Evolutionary conservation across 2,113 vertebrate genomes (phyloP).

Genomic region (Corythornis madagascariensis): DNA sequence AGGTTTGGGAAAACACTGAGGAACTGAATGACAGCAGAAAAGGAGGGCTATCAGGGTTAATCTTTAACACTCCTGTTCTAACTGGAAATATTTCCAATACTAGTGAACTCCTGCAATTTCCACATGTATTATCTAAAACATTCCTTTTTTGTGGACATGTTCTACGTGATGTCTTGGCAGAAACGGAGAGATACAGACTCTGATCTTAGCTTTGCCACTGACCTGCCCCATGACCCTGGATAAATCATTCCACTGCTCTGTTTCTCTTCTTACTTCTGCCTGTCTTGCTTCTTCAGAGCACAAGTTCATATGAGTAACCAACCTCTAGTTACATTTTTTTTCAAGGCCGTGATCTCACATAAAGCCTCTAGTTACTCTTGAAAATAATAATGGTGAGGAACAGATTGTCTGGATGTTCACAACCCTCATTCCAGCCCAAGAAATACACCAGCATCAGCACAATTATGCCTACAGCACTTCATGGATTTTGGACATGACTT

Average conservation of each 20-base stretch:
- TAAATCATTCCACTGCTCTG: constrained; percentile 56
- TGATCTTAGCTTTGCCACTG: constrained; percentile 2
- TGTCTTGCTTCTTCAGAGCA: constrained; percentile 1
- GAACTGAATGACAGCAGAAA: constrained; percentile 31
- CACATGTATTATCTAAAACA: constrained; percentile 17
- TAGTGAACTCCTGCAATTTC: constrained; percentile 16
- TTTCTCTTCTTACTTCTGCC: constrained; percentile 24
- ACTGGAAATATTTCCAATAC: constrained; percentile 32
- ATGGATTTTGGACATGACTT: neutral
- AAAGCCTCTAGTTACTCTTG: neutral
- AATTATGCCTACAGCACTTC: neutral
- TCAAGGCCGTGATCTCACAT: neutral
- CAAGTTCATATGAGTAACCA: neutral
- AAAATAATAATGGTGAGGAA: neutral
- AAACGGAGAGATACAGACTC: constrained; percentile 28
- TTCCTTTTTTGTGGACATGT: constrained; percentile 40
- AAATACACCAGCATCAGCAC: neutral
- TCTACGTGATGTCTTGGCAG: constrained; percentile 49
- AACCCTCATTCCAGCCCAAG: neutral
- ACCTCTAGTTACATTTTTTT: neutral
- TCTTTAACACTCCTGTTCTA: constrained; percentile 37
- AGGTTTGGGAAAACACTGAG: neutral
- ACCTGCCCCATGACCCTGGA: constrained; percentile 37
- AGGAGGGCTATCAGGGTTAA: constrained; percentile 18
- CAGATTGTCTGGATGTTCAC: neutral